Percentiles rank a stretch among this genome's conserved stretches.
phyloP scores from a whole-genome alignment of 2,113 vertebrate species.

The Mustela lutreola region DNA sequence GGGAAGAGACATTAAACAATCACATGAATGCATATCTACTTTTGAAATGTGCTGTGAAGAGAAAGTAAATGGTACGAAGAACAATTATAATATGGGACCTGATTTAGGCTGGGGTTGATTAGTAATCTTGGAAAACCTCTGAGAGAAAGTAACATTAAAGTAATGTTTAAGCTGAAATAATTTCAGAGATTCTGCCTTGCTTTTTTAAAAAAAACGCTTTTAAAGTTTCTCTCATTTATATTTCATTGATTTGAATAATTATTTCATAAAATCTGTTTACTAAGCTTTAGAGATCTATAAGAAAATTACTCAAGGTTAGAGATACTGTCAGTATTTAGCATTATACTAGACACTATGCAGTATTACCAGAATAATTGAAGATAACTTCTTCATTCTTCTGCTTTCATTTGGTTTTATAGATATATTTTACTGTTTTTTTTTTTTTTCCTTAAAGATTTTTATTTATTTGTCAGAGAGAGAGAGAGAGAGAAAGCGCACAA shows the following conservation, averaged over 20 bases:
- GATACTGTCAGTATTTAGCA: not conserved
- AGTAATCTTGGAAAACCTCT: constrained; percentile 39
- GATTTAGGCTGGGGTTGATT: not conserved
- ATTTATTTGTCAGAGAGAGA: too few relatives aligned
- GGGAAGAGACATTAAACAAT: not conserved
- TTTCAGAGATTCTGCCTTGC: not conserved
- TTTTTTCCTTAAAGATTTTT: too few relatives aligned
- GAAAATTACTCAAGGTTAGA: constrained; percentile 47
- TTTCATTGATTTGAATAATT: constrained; percentile 60
- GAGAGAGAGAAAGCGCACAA: too few relatives aligned
- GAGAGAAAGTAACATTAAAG: constrained; percentile 24
- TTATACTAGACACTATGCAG: not conserved
- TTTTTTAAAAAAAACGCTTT: not conserved
- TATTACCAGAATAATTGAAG: constrained; percentile 37
- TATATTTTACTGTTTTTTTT: not conserved
- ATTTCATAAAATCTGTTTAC: constrained; percentile 51
- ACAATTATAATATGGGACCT: not conserved
- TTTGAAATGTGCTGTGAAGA: not conserved
- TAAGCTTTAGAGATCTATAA: constrained; percentile 36
- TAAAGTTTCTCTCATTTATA: constrained; percentile 29
- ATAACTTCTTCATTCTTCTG: not conserved
- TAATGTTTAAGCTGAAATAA: constrained; percentile 43
- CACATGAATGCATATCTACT: not conserved
- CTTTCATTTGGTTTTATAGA: constrained; percentile 22
- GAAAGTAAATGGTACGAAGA: not conserved